Evolutionary conservation across 2,888 invertebrate genomes (phyloP).

Genomic region (Ectemnius cavifrons): DNA sequence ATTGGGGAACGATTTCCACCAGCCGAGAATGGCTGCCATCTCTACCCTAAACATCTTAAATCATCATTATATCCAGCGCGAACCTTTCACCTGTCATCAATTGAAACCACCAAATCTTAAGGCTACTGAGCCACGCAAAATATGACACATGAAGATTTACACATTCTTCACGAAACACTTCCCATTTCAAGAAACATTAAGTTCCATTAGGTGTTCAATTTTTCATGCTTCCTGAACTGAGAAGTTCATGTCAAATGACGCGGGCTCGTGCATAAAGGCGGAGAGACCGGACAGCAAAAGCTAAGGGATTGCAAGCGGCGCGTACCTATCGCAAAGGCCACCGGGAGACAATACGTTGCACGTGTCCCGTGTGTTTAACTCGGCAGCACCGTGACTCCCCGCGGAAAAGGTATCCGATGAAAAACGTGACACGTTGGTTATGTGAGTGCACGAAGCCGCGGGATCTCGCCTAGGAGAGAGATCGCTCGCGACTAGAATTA

Average conservation of each 20-base stretch:
- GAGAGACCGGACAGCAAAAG: neutral
- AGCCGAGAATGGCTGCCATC: too few species aligned
- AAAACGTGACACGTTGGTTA: constrained; percentile 42
- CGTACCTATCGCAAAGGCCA: constrained; percentile 40
- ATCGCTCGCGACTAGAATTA: constrained; percentile 40
- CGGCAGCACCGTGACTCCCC: constrained; percentile 42
- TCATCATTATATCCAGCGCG: too few species aligned
- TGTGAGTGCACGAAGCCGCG: constrained; percentile 9
- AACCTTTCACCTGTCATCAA: too few species aligned
- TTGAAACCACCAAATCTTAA: too few species aligned
- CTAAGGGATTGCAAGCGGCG: constrained; percentile 21
- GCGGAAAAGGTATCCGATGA: constrained; percentile 44
- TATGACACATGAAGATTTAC: too few species aligned
- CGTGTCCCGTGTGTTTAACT: constrained; percentile 48
- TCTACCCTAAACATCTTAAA: too few species aligned
- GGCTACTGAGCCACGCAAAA: too few species aligned
- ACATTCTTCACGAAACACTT: too few species aligned
- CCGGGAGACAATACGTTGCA: constrained; percentile 50
- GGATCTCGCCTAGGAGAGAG: constrained; percentile 31
- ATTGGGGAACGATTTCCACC: neutral
- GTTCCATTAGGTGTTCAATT: too few species aligned
- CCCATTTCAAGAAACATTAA: too few species aligned
- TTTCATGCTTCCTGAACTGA: too few species aligned
- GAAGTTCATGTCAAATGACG: too few species aligned
- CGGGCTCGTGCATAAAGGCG: neutral